Evolutionary conservation across 1,140 invertebrate genomes (phyloP).

Genomic region (Atta colombica): DNA sequence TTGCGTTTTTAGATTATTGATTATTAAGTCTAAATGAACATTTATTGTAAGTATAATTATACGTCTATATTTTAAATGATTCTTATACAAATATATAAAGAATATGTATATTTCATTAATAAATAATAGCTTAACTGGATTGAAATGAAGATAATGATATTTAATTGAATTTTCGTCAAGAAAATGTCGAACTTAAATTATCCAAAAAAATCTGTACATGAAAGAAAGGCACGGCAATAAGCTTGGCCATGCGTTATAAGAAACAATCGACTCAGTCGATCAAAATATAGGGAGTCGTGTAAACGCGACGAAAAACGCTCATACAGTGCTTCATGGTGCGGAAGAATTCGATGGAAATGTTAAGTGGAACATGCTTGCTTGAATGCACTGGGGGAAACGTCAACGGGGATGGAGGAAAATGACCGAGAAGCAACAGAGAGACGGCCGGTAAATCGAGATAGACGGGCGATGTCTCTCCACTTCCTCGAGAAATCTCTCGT

Average conservation of each 20-base stretch:
- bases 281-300: conserved; percentile 39
- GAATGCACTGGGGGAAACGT: conserved; percentile 23
- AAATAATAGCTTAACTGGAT: not conserved
- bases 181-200: not conserved
- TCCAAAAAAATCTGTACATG: not conserved
- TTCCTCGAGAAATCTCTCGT: conserved; percentile 71
- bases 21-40: not conserved
- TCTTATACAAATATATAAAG: not conserved
- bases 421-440: conserved; percentile 62
- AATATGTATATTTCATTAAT: not conserved
- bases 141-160: not conserved
- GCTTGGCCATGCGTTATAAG: conserved; percentile 4
- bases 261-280: conserved; percentile 51
- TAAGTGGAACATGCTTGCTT: conserved; percentile 69
- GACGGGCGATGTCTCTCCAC: conserved; percentile 61
- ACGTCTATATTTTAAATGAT: not conserved
- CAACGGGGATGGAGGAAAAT: conserved; percentile 65
- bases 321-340: conserved; percentile 72
- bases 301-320: conserved; percentile 58
- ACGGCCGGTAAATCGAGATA: conserved; percentile 68
- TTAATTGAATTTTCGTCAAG: not conserved
- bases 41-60: not conserved
- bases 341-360: conserved; percentile 82
- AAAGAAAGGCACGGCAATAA: conserved; percentile 31
- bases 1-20: not conserved